phyloP scores from a whole-genome alignment of 2,888 invertebrate species.

The Lordiphosa fenestrarum region DNA sequence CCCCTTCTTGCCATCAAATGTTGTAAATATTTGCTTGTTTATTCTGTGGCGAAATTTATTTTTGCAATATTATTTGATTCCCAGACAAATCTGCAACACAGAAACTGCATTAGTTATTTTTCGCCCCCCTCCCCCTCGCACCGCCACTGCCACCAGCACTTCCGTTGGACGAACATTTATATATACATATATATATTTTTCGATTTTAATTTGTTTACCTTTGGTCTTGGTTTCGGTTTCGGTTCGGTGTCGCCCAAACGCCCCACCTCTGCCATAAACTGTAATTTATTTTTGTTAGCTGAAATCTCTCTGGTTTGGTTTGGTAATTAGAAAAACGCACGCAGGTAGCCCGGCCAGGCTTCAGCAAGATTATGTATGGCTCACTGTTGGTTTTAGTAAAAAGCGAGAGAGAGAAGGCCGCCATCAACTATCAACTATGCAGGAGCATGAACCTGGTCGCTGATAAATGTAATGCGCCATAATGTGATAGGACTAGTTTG shows the following conservation, averaged over 20 bases:
- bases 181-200: constrained; percentile 21
- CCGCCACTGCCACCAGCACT: neutral
- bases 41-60: constrained; percentile 54
- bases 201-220: constrained; percentile 53
- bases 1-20: constrained; percentile 32
- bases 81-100: constrained; percentile 19
- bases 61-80: constrained; percentile 42
- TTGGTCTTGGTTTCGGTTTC: constrained; percentile 26
- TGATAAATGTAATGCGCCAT: too few relatives aligned
- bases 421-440: constrained; percentile 9
- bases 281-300: constrained; percentile 49
- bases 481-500: too few relatives aligned
- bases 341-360: constrained; percentile 14
- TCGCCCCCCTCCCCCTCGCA: neutral
- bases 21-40: constrained; percentile 66
- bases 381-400: constrained; percentile 3
- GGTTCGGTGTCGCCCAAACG: too few relatives aligned
- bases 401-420: neutral
- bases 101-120: constrained; percentile 37
- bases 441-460: too few relatives aligned
- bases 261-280: constrained; percentile 32
- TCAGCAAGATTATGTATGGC: too few relatives aligned
- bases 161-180: constrained; percentile 31
- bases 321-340: constrained; percentile 50
- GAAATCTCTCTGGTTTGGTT: constrained; percentile 18